Evolutionary conservation across 2,113 vertebrate genomes (phyloP).

Genomic region (Atlantisia rogersi): DNA sequence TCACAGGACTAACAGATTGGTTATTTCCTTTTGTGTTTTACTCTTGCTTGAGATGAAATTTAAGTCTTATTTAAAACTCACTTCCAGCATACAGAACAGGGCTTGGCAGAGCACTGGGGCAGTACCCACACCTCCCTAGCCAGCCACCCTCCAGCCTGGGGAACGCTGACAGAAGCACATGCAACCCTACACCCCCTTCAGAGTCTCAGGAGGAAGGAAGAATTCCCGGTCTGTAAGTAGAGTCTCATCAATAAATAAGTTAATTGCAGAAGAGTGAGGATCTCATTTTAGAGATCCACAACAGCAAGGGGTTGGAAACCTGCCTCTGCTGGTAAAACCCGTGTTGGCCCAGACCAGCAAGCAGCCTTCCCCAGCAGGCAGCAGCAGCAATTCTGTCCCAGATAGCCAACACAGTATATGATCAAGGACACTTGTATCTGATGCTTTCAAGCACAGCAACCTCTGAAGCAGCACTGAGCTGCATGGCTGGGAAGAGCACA

Average conservation of each 20-base stretch:
- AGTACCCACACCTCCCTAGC: background rate
- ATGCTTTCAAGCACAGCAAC: background rate
- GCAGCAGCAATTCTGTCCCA: background rate
- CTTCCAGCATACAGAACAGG: background rate
- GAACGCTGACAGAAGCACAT: background rate
- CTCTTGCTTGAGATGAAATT: background rate
- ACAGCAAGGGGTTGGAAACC: background rate
- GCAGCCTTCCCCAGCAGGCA: background rate
- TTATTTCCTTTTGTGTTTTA: background rate
- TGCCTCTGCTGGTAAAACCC: background rate
- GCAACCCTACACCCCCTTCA: background rate
- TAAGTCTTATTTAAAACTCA: background rate
- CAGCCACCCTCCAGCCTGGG: too few relatives aligned
- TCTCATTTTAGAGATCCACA: background rate
- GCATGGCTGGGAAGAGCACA: background rate
- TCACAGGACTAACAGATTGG: background rate
- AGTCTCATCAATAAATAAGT: background rate
- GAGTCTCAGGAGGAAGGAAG: background rate
- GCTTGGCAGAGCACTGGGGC: background rate
- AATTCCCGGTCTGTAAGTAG: background rate
- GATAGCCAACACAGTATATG: rapidly evolving
- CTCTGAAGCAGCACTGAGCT: background rate
- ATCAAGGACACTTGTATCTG: background rate
- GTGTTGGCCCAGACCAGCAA: background rate
- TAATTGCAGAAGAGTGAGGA: background rate